Evolutionary conservation across 1,140 invertebrate species (phyloP).

Genomic region (Acromyrmex echinatior): DNA sequence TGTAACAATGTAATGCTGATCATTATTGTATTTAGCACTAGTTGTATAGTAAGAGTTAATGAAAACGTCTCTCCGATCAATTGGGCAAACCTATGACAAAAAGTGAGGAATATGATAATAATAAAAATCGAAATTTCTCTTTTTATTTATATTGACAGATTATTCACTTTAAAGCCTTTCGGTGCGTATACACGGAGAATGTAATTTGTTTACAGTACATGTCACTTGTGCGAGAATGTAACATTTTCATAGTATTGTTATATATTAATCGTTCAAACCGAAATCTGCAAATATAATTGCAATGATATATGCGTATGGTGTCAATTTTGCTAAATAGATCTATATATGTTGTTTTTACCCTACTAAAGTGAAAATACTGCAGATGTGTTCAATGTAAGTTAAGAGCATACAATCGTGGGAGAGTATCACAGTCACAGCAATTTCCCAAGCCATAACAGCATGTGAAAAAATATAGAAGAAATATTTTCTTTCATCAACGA

Average conservation of each 20-base stretch:
- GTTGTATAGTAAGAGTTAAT: slow-evolving; percentile 35
- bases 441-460: neutral
- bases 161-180: slow-evolving; percentile 43
- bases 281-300: slow-evolving; percentile 11
- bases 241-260: neutral
- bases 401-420: slow-evolving; percentile 37
- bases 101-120: neutral
- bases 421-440: slow-evolving; percentile 25
- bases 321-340: neutral
- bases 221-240: neutral
- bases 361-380: slow-evolving; percentile 49
- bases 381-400: slow-evolving; percentile 52
- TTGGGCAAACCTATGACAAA: slow-evolving; percentile 35
- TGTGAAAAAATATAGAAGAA: slow-evolving; percentile 36
- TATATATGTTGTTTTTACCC: slow-evolving; percentile 29
- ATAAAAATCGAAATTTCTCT: neutral
- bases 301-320: neutral
- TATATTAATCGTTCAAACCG: slow-evolving; percentile 23
- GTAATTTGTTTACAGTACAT: slow-evolving; percentile 16
- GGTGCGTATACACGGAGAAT: slow-evolving; percentile 32
- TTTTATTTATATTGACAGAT: neutral
- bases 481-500: slow-evolving; percentile 44
- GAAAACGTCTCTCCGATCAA: slow-evolving; percentile 42
- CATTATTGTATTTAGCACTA: slow-evolving; percentile 6
- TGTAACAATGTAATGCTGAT: slow-evolving; percentile 44